phyloP scores from a whole-genome alignment of 2,888 invertebrate species.

The Leptothorax acervorum region DNA sequence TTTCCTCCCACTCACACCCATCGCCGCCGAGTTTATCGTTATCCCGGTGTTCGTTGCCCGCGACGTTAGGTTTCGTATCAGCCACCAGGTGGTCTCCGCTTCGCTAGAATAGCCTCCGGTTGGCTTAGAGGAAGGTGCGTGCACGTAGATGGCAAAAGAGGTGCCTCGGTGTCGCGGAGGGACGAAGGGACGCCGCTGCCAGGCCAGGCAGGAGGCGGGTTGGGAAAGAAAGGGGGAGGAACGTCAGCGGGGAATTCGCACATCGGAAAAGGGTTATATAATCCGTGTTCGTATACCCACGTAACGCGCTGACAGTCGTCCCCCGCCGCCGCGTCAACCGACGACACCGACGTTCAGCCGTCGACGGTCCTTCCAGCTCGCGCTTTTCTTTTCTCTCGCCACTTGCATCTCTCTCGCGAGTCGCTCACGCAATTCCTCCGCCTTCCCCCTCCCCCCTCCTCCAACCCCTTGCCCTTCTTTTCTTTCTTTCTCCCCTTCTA shows the following conservation, averaged over 20 bases:
- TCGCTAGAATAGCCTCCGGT: background rate
- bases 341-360: background rate
- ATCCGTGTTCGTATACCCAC: constrained; percentile 75
- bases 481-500: background rate
- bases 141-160: constrained; percentile 24
- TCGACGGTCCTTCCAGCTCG: background rate
- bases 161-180: background rate
- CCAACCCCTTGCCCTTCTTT: background rate
- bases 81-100: constrained; percentile 26
- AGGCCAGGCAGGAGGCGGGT: background rate
- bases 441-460: background rate
- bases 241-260: constrained; percentile 62
- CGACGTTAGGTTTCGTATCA: constrained; percentile 19
- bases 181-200: constrained; percentile 1
- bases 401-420: constrained; percentile 2
- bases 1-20: background rate
- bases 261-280: constrained; percentile 78
- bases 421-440: constrained; percentile 3
- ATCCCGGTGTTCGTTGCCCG: constrained; percentile 4
- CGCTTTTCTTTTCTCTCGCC: background rate
- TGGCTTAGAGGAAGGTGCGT: background rate
- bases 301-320: constrained; percentile 78
- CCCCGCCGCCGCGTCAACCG: constrained; percentile 55
- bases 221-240: constrained; percentile 45
- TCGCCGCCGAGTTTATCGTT: constrained; percentile 9